A percentile compares a stretch with the other conserved stretches of the same genome.
Evolutionary conservation across 2,113 vertebrate genomes (phyloP).

Genomic region (Chaetodon auriga): DNA sequence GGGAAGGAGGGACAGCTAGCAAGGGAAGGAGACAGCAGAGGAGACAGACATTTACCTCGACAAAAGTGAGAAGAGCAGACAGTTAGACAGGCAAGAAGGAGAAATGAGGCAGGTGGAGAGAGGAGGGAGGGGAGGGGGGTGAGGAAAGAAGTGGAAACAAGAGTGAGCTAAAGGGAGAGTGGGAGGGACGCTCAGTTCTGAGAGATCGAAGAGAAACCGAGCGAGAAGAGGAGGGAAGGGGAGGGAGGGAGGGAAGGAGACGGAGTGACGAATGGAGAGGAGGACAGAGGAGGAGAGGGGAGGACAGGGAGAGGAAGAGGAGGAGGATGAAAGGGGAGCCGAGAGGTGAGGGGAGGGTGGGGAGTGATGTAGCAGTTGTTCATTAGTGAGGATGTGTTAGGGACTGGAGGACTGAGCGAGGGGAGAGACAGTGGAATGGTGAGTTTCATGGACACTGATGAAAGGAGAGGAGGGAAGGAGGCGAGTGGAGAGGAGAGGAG

Average conservation of each 20-base stretch:
- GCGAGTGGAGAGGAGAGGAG: constrained; percentile 20
- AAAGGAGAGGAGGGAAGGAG: constrained; percentile 32
- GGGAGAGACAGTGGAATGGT: constrained; percentile 56
- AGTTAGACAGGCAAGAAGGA: constrained; percentile 35
- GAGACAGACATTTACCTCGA: constrained; percentile 38
- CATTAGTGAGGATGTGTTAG: constrained; percentile 67
- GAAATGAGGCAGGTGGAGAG: constrained; percentile 62
- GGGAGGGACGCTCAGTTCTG: constrained; percentile 51
- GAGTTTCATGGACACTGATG: constrained; percentile 73
- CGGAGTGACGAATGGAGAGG: constrained; percentile 25
- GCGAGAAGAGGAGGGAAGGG: constrained; percentile 18
- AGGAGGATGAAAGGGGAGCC: constrained; percentile 31
- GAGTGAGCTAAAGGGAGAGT: constrained; percentile 68
- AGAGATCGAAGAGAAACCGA: constrained; percentile 59
- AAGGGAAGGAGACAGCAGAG: constrained; percentile 12
- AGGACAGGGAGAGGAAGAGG: constrained; percentile 42
- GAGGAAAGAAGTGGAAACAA: constrained; percentile 52
- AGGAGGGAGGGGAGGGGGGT: constrained; percentile 19
- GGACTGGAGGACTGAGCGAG: constrained; percentile 57
- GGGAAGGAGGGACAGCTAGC: constrained; percentile 23
- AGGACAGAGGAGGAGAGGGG: constrained; percentile 24
- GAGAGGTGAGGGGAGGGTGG: constrained; percentile 26
- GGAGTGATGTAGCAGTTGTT: constrained; percentile 60
- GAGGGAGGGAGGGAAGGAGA: constrained; percentile 8
- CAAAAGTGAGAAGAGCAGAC: constrained; percentile 39